These are phyloP conservation scores for Thysanoteuthis rhombus DNA, from an alignment of 2,888 invertebrate genomes.

Conservation along the genomic window DNA sequence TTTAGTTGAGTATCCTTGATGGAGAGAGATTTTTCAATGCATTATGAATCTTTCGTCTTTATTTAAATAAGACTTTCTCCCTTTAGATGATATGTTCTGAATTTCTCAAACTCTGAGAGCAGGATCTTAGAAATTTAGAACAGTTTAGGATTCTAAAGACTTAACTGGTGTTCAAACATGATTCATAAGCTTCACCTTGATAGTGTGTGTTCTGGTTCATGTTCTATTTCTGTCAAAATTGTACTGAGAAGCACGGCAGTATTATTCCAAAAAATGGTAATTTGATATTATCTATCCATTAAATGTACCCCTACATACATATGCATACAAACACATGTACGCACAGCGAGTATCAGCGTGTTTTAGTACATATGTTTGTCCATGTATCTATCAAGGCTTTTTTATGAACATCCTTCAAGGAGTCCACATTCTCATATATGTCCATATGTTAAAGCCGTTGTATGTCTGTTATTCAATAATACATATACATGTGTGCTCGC, in stretches of 20 bases:
- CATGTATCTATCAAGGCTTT: neutral
- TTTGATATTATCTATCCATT: neutral
- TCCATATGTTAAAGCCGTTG: too few species aligned
- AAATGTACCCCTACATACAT: neutral
- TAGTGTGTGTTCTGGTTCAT: neutral
- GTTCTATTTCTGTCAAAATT: neutral
- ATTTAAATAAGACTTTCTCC: neutral
- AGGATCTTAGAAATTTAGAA: neutral
- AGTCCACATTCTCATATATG: too few species aligned
- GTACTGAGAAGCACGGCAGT: neutral
- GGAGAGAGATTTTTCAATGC: too few species aligned
- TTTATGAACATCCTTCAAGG: neutral
- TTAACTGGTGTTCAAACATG: neutral
- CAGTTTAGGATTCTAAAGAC: neutral
- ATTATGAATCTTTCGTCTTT: too few species aligned
- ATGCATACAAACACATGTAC: neutral
- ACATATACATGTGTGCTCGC: too few species aligned
- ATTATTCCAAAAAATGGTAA: neutral
- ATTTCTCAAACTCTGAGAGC: neutral
- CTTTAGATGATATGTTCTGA: neutral
- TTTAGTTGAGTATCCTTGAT: too few species aligned
- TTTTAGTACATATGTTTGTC: neutral
- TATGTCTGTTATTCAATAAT: too few species aligned
- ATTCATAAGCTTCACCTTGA: neutral
- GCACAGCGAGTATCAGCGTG: neutral